phyloP scores from a whole-genome alignment of 2,888 invertebrate species.

The Amorpha juglandis region DNA sequence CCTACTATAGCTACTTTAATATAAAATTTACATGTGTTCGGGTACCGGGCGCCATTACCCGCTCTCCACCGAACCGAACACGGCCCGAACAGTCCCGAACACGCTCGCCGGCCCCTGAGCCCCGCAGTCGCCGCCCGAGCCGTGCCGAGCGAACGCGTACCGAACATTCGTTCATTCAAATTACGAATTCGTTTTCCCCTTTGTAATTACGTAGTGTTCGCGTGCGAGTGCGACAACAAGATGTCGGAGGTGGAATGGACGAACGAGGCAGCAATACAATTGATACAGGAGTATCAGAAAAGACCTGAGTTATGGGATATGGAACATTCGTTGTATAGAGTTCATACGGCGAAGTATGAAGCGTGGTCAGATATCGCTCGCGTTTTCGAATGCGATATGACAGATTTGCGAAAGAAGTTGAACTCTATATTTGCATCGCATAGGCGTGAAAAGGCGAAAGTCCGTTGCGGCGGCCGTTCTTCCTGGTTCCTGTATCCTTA shows the following conservation, averaged over 20 bases:
- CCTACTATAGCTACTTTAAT: background rate
- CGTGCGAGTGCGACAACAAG: constrained; percentile 32
- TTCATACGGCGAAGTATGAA: constrained; percentile 63
- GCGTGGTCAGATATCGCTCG: constrained; percentile 66
- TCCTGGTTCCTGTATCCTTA: constrained; percentile 70
- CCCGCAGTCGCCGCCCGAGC: constrained; percentile 40
- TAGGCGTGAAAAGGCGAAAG: constrained; percentile 67
- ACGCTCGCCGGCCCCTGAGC: constrained; percentile 36
- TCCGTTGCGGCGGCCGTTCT: constrained; percentile 60
- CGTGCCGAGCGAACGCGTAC: constrained; percentile 46
- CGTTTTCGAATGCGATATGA: constrained; percentile 64
- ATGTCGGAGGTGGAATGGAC: constrained; percentile 69
- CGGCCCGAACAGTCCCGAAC: constrained; percentile 50
- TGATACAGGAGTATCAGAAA: constrained; percentile 62
- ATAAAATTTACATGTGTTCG: background rate
- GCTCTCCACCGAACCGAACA: constrained; percentile 42
- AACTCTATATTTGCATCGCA: constrained; percentile 76
- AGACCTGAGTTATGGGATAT: constrained; percentile 66
- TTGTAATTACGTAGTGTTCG: background rate
- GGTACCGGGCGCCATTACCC: background rate
- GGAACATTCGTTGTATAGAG: constrained; percentile 56
- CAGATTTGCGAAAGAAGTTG: constrained; percentile 69
- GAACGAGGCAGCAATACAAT: constrained; percentile 54
- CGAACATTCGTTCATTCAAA: constrained; percentile 47
- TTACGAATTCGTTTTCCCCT: background rate